A percentile compares a stretch with the other conserved stretches of the same genome.
Evolutionary conservation across 1,140 invertebrate species (phyloP).

Genomic region (Drosophila miranda): DNA sequence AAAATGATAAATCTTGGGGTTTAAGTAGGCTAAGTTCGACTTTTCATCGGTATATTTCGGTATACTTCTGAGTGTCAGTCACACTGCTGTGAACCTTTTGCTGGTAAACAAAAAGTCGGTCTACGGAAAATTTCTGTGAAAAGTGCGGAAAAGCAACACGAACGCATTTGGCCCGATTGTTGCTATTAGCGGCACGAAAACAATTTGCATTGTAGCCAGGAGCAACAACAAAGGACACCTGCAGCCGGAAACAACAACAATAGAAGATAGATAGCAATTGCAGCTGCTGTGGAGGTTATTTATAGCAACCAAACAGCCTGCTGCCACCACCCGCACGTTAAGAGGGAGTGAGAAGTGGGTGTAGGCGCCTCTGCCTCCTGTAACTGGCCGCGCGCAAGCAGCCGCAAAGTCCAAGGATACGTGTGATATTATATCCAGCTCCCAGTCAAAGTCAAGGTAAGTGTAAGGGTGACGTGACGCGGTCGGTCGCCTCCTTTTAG

Average conservation of each 20-base stretch:
- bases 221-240: constrained; percentile 29
- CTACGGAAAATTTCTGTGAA: neutral
- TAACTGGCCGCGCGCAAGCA: too few relatives aligned
- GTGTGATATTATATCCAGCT: constrained; percentile 10
- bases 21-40: too few relatives aligned
- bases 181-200: constrained; percentile 19
- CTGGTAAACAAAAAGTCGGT: too few relatives aligned
- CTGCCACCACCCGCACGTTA: constrained; percentile 4
- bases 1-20: too few relatives aligned
- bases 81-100: too few relatives aligned
- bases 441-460: constrained; percentile 60
- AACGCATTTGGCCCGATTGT: neutral
- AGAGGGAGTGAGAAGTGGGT: constrained; percentile 17
- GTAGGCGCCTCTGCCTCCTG: constrained; percentile 13
- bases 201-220: constrained; percentile 29
- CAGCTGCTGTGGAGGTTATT: constrained; percentile 50
- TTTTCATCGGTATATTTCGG: too few relatives aligned
- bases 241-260: constrained; percentile 8
- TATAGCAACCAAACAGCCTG: constrained; percentile 53
- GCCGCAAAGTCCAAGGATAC: constrained; percentile 55
- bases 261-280: constrained; percentile 7
- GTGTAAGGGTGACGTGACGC: constrained; percentile 38
- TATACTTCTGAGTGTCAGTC: too few relatives aligned
- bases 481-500: constrained; percentile 32
- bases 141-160: neutral